Conservation (phyloP, 2,113 vertebrate species). For the Pungitius pungitius region DNA sequence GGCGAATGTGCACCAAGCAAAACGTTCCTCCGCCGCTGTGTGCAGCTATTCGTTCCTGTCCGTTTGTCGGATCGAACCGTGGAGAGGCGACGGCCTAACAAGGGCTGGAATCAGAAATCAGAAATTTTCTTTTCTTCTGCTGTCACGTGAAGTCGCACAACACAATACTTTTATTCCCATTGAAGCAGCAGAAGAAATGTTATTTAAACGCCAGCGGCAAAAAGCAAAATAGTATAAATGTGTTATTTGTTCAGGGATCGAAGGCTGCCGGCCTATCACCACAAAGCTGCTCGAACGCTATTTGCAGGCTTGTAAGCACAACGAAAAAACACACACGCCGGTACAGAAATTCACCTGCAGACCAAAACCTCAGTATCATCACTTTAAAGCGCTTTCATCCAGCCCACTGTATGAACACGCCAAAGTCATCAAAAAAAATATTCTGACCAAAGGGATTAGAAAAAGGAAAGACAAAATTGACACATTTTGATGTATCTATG, state of each 20-base stretch:
- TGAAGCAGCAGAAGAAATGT: constrained; percentile 75
- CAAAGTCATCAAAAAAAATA: constrained; percentile 60
- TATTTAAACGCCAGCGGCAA: constrained; percentile 81
- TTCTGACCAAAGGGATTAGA: constrained; percentile 59
- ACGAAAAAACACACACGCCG: constrained; percentile 13
- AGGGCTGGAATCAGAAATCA: constrained; percentile 64
- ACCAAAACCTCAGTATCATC: constrained; percentile 55
- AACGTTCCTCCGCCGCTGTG: constrained; percentile 36
- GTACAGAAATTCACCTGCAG: constrained; percentile 56
- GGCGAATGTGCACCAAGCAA: constrained; percentile 21
- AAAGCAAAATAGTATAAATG: constrained; percentile 72
- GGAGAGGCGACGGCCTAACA: constrained; percentile 65
- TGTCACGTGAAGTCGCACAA: constrained; percentile 62
- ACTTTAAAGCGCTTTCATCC: constrained; percentile 53
- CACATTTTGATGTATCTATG: constrained; percentile 66
- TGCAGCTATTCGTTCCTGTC: constrained; percentile 54
- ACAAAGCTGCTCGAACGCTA: constrained; percentile 54
- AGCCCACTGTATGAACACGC: constrained; percentile 38
- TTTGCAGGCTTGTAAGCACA: constrained; percentile 45
- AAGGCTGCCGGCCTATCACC: constrained; percentile 66
- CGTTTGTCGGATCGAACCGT: constrained; percentile 63
- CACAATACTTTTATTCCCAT: constrained; percentile 70
- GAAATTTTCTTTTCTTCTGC: constrained; percentile 66
- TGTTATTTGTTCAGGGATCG: constrained; percentile 74
- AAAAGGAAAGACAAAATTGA: constrained; percentile 62